Evolutionary conservation across 2,113 vertebrate genomes (phyloP).

Genomic region (Heteronetta atricapilla): DNA sequence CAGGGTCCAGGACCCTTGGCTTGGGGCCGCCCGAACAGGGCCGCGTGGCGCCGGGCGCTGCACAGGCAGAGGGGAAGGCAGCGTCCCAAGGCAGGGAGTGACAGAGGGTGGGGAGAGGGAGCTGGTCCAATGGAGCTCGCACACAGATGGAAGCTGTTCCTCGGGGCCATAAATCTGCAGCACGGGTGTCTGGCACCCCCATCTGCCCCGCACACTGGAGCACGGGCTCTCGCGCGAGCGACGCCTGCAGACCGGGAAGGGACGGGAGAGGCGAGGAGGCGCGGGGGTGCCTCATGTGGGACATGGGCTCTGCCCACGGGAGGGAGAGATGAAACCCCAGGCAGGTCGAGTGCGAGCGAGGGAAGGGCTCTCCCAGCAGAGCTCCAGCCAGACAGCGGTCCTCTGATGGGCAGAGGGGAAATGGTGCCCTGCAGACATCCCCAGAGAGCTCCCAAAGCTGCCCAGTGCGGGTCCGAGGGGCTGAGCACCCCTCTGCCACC

Average conservation of each 20-base stretch:
- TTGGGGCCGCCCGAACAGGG: fast-evolving
- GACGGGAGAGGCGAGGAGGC: not conserved
- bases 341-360: not conserved
- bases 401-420: not conserved
- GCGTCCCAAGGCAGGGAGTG: not conserved
- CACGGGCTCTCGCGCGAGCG: not conserved
- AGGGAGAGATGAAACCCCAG: fast-evolving
- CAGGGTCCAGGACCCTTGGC: fast-evolving
- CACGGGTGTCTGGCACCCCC: not conserved
- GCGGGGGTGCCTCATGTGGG: not conserved
- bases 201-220: not conserved
- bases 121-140: not conserved
- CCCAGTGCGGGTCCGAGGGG: not conserved
- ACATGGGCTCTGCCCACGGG: fast-evolving
- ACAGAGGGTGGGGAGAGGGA: not conserved
- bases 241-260: not conserved
- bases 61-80: not conserved
- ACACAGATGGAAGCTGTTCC: slow-evolving; percentile 12
- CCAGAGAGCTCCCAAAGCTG: not conserved
- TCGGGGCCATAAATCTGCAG: not conserved
- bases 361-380: not conserved
- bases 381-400: not conserved
- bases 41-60: fast-evolving
- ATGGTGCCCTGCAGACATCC: not conserved
- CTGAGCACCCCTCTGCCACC: not conserved